Conservation (phyloP, 2,113 vertebrate genomes). For the Uropsilus gracilis region DNA sequence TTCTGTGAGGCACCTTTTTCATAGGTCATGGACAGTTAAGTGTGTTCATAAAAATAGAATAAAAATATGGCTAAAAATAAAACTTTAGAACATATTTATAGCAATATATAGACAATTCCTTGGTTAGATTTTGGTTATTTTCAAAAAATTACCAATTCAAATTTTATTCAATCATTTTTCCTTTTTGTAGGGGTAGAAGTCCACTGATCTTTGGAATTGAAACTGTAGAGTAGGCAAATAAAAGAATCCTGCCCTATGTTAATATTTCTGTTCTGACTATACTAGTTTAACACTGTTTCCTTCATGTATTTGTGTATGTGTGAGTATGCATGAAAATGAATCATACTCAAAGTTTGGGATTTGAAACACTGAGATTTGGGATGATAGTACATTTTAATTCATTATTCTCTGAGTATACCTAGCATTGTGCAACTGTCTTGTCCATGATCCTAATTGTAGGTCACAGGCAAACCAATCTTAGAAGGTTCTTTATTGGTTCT, state of each 20-base stretch:
- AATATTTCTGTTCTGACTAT: not conserved
- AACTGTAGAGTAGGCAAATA: not conserved
- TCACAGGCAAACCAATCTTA: too few relatives aligned
- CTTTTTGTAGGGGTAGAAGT: not conserved
- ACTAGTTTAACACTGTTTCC: not conserved
- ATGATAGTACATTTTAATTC: not conserved
- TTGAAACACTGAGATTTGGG: not conserved
- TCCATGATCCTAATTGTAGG: too few relatives aligned
- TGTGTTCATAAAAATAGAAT: not conserved
- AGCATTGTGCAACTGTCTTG: too few relatives aligned
- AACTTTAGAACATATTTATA: not conserved
- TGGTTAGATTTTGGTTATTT: not conserved
- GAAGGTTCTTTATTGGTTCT: too few relatives aligned
- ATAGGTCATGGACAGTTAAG: not conserved
- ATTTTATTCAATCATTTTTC: not conserved
- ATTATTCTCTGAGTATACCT: conserved; percentile 1
- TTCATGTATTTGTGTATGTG: not conserved
- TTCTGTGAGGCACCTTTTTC: too few relatives aligned
- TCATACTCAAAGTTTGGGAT: not conserved
- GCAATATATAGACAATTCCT: not conserved
- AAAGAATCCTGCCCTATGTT: not conserved
- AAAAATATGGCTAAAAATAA: not conserved
- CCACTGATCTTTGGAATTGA: not conserved
- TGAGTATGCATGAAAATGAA: not conserved
- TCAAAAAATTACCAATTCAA: not conserved